A percentile compares a stretch with the other conserved stretches of the same genome.
phyloP scores from a whole-genome alignment of 2,888 invertebrate genomes.

The Aricia artaxerxes region DNA sequence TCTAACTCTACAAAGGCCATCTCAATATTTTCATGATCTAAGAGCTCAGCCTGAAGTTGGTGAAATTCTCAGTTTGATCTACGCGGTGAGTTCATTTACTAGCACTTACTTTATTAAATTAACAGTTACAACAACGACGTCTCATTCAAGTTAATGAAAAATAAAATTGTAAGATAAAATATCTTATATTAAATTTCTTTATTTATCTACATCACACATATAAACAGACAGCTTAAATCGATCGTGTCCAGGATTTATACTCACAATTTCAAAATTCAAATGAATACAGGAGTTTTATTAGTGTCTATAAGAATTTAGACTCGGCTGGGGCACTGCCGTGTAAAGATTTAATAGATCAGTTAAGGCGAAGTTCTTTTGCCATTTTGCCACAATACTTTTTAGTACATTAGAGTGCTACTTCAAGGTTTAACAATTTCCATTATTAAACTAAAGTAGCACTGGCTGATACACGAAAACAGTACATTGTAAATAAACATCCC shows the following conservation, averaged over 20 bases:
- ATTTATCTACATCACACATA: slow-evolving; percentile 59
- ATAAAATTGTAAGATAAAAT: slow-evolving; percentile 70
- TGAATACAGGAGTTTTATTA: slow-evolving; percentile 22
- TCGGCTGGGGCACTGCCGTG: no score
- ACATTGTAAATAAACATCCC: slow-evolving; percentile 51
- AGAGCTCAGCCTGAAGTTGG: neutral
- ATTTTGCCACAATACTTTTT: neutral
- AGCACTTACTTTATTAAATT: slow-evolving; percentile 34
- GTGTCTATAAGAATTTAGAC: neutral
- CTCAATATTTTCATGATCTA: neutral
- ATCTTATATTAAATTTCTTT: slow-evolving; percentile 56
- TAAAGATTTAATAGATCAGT: neutral
- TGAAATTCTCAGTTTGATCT: neutral
- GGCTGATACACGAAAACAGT: neutral
- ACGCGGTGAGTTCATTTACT: neutral
- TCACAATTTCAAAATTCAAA: slow-evolving; percentile 48
- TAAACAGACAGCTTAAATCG: slow-evolving; percentile 58
- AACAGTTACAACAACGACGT: slow-evolving; percentile 57
- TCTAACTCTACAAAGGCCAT: neutral
- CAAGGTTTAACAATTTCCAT: neutral
- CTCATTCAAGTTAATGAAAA: slow-evolving; percentile 64
- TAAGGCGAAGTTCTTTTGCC: neutral
- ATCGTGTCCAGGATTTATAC: slow-evolving; percentile 60
- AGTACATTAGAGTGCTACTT: neutral
- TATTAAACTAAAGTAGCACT: slow-evolving; percentile 46